Evolutionary conservation across 2,888 invertebrate species (phyloP).

Genomic region (Anthophora plumipes): DNA sequence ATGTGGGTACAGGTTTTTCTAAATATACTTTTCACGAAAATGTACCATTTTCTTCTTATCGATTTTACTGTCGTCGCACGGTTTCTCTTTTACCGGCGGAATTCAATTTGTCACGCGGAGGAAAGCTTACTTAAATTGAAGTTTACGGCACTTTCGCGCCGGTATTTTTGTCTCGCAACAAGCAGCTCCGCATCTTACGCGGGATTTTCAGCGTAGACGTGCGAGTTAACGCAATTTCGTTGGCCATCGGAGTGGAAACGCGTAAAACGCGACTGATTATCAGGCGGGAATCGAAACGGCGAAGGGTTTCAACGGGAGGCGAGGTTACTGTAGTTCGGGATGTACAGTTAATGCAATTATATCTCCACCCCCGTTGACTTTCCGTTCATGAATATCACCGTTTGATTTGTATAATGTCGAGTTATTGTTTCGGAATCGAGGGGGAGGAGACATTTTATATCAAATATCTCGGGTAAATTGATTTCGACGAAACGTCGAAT

Average conservation of each 20-base stretch:
- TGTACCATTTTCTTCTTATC: slow-evolving; percentile 11
- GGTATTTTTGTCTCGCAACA: slow-evolving; percentile 12
- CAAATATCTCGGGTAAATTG: slow-evolving; percentile 38
- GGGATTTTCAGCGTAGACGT: slow-evolving; percentile 19
- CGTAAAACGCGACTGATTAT: slow-evolving; percentile 68
- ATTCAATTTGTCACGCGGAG: slow-evolving; percentile 16
- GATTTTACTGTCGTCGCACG: slow-evolving; percentile 15
- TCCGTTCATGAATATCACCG: slow-evolving; percentile 72
- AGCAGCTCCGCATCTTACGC: slow-evolving; percentile 9
- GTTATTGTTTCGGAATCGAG: slow-evolving; percentile 71
- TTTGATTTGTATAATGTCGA: slow-evolving; percentile 75
- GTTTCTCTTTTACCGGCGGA: slow-evolving; percentile 11
- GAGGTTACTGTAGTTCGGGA: slow-evolving; percentile 58
- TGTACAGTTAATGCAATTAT: slow-evolving; percentile 71
- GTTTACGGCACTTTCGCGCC: slow-evolving; percentile 16
- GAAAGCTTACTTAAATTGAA: slow-evolving; percentile 16
- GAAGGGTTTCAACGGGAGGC: slow-evolving; percentile 59
- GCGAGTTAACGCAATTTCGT: slow-evolving; percentile 46
- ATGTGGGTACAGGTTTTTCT: background rate
- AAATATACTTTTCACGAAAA: background rate
- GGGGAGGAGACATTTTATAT: slow-evolving; percentile 31
- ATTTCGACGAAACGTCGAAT: background rate
- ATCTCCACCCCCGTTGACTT: slow-evolving; percentile 60
- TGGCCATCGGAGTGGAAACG: slow-evolving; percentile 47
- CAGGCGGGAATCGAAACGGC: slow-evolving; percentile 50